Conservation (phyloP, 1,140 invertebrate species). For the Pomacea maculata region DNA sequence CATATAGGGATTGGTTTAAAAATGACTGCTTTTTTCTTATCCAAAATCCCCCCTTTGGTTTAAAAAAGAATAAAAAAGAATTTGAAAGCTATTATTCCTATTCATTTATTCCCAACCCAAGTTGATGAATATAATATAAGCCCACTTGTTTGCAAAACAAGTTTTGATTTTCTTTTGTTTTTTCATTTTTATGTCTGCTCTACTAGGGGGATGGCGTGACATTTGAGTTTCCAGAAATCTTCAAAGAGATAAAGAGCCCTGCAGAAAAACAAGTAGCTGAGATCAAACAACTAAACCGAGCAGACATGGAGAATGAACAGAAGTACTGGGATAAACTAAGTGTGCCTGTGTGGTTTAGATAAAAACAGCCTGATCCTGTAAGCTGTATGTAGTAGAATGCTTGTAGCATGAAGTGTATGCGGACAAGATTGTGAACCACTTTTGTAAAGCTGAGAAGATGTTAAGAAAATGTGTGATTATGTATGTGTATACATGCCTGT, state of each 20-base stretch:
- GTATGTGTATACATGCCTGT: too few relatives aligned
- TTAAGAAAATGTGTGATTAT: too few relatives aligned
- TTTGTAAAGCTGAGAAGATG: too few relatives aligned
- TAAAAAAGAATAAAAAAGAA: too few relatives aligned
- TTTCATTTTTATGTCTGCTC: not conserved
- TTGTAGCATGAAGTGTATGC: too few relatives aligned
- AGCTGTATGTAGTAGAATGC: too few relatives aligned
- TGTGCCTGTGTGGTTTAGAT: conserved; percentile 46
- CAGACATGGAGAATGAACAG: conserved; percentile 6
- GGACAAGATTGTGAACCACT: too few relatives aligned
- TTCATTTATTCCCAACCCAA: too few relatives aligned
- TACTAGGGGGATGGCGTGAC: conserved; percentile 34
- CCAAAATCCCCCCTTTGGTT: too few relatives aligned
- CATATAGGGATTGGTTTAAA: too few relatives aligned
- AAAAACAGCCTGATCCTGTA: not conserved
- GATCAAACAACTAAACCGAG: conserved; percentile 15
- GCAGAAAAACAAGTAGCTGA: conserved; percentile 30
- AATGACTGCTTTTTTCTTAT: too few relatives aligned
- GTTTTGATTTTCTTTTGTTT: not conserved
- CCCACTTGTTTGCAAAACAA: not conserved
- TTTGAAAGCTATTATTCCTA: too few relatives aligned
- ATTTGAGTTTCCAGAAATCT: conserved; percentile 45
- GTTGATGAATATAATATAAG: not conserved
- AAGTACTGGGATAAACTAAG: conserved; percentile 36
- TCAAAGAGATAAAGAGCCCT: conserved; percentile 17